Conservation (phyloP, 2,888 invertebrate genomes). For the Apomyelois bistriatella region DNA sequence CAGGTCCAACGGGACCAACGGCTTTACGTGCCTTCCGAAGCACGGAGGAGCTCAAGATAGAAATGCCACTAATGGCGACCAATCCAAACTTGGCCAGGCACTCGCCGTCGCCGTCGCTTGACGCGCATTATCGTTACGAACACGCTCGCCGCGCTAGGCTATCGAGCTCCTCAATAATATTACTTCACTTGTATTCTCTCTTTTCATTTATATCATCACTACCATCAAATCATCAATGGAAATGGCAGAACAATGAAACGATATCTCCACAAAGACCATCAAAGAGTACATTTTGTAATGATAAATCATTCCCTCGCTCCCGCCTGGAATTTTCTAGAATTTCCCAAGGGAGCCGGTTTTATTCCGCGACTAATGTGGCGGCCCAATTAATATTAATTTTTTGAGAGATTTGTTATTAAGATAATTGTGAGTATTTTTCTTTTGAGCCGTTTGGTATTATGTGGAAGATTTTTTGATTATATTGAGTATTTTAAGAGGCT, state of each 20-base stretch:
- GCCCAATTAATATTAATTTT: constrained; percentile 8
- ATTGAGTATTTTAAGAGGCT: too few species aligned
- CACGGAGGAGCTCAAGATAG: too few species aligned
- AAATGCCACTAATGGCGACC: too few species aligned
- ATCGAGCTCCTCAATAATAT: too few species aligned
- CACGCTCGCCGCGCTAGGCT: too few species aligned
- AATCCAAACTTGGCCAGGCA: too few species aligned
- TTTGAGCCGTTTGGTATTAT: not conserved
- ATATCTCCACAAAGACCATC: not conserved
- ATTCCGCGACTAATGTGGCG: constrained; percentile 1
- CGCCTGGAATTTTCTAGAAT: not conserved
- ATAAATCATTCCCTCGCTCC: not conserved
- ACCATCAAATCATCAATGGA: not conserved
- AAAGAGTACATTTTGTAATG: not conserved
- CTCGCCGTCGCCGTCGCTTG: too few species aligned
- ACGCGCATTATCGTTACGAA: too few species aligned
- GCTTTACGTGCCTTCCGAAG: too few species aligned
- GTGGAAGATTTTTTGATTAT: not conserved
- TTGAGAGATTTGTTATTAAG: not conserved
- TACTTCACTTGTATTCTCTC: too few species aligned
- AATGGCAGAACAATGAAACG: not conserved
- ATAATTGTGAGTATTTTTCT: not conserved
- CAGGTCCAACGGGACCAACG: too few species aligned
- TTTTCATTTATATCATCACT: too few species aligned
- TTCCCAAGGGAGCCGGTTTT: not conserved